These are phyloP conservation scores for Anoplophora glabripennis DNA, from an alignment of 1,140 invertebrate genomes.

Conservation along the genomic window DNA sequence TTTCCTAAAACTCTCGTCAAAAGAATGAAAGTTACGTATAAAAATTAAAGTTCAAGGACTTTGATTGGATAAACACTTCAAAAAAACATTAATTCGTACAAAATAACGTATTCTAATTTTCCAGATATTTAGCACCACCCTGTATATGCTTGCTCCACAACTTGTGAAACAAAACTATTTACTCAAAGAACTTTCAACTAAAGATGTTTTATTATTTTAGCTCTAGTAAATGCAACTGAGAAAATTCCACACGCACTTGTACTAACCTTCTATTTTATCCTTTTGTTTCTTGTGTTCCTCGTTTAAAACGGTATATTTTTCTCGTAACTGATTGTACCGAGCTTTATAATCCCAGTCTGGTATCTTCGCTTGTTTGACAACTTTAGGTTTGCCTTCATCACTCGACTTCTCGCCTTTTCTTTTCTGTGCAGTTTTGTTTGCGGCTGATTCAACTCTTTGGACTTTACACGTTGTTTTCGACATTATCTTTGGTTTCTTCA, in stretches of 20 bases:
- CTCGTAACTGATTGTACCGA: conserved; percentile 22
- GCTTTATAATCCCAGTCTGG: conserved; percentile 31
- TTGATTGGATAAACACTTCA: too few relatives aligned
- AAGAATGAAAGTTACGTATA: too few relatives aligned
- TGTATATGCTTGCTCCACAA: not conserved
- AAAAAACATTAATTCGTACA: not conserved
- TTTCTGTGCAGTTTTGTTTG: too few relatives aligned
- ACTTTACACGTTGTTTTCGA: too few relatives aligned
- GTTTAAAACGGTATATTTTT: conserved; percentile 10
- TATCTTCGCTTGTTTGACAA: conserved; percentile 20
- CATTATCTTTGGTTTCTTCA: too few relatives aligned
- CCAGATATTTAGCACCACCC: not conserved
- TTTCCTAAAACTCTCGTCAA: too few relatives aligned
- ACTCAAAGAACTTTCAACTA: too few relatives aligned
- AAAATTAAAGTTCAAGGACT: too few relatives aligned
- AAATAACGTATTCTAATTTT: not conserved
- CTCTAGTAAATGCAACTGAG: not conserved
- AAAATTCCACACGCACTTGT: not conserved
- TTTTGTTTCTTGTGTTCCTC: conserved; percentile 15
- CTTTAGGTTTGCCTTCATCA: not conserved
- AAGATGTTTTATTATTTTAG: not conserved
- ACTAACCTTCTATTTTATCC: conserved; percentile 10
- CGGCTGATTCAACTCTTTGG: too few relatives aligned
- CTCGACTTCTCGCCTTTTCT: too few relatives aligned
- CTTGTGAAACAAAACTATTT: not conserved